Conservation (phyloP, 2,113 vertebrate genomes). For the Aldabrachelys gigantea region DNA sequence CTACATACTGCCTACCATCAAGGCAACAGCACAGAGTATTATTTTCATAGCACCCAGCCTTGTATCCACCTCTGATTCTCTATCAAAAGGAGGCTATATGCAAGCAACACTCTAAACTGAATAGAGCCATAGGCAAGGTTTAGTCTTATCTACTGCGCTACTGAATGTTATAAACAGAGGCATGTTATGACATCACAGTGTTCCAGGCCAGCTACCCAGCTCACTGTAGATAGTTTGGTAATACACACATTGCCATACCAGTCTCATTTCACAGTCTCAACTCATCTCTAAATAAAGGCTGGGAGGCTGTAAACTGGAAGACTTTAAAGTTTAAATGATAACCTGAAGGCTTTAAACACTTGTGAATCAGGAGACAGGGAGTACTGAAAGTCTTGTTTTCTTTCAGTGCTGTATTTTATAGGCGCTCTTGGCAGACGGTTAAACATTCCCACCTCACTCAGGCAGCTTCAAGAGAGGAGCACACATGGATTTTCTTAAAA, state of each 20-base stretch:
- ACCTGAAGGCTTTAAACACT: neutral
- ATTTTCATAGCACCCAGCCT: fast-evolving
- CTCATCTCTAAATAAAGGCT: conserved; percentile 7
- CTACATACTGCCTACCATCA: neutral
- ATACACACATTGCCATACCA: neutral
- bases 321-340: neutral
- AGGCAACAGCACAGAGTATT: neutral
- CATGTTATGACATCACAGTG: neutral
- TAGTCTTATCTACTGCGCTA: neutral
- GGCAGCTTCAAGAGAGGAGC: neutral
- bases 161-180: fast-evolving
- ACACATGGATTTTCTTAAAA: fast-evolving
- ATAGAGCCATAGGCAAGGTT: neutral
- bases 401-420: neutral
- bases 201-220: neutral
- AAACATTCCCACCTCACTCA: neutral
- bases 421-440: neutral
- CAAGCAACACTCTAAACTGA: neutral
- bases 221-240: neutral
- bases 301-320: neutral
- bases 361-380: neutral
- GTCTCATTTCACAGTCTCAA: conserved; percentile 7
- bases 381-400: neutral
- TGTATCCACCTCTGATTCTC: fast-evolving
- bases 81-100: neutral